Evolutionary conservation across 2,113 vertebrate species (phyloP), one percentile per base, ranked within the genome.

Genomic region (Neolamprologus cancellatus): DNA sequence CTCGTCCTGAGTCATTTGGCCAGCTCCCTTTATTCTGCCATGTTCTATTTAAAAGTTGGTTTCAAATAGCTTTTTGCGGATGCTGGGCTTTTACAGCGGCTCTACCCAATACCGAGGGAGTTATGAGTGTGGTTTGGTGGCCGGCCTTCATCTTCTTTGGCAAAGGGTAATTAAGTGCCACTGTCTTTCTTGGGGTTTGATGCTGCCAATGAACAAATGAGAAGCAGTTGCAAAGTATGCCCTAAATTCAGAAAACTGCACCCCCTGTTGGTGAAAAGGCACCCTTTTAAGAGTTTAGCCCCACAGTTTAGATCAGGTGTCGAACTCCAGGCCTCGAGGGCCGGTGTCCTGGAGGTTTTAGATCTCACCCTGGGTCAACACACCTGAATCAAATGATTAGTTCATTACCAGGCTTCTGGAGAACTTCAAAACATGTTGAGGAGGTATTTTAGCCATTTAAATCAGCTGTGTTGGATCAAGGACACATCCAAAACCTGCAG

Each of bases 71-170:
- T 91, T 86, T 89, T 84, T 92, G 83, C 8, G 82, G 90, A 89
- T 64, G 84, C 55, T 23, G 79, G 88, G 46, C 79, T 81, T 57
- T 50, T 69, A 25, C 76, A 71, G 88, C 17, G 5, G 87, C 83
- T 90, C 83, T 76, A 20, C 39, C 83, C 87, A 84, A 13, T 36
- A 53, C 82, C 66, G 18, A 82, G 79, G 82, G 64, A 89, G 89
- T 93, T 93, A 88, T 83, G 89, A 93, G 91, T 90, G 92, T 9
- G 93, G 93, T 93, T 92, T 90, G 57, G 84, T 88, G 83, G 82
- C 71, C 28, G 85, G 92, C 89, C 91, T 84, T 81, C 86, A 76
- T 89, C 81, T 52, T 79, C 74, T 88, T 66, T 90, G 84, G 83
- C 79, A 87, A 34, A 76, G 59, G 78, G 85, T 85, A 87, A 92